Conservation (phyloP, 2,797 vertebrate genomes). For the Fundulus diaphanus region DNA sequence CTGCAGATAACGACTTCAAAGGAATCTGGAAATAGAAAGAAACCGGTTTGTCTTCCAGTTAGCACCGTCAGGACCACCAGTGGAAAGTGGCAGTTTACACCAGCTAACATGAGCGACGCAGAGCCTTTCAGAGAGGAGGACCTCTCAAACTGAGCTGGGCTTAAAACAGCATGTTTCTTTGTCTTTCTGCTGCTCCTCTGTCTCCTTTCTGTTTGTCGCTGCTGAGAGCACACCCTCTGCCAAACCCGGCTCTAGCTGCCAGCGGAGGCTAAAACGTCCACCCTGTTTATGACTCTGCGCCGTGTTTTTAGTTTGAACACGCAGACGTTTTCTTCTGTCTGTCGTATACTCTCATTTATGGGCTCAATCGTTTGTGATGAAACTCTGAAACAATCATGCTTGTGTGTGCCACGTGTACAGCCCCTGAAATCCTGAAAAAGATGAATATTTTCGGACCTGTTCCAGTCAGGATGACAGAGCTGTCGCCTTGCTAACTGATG, state of each 20-base stretch:
- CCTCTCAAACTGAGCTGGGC: conserved; percentile 22
- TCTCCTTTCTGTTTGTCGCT: conserved; percentile 8
- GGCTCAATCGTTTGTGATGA: conserved; percentile 50
- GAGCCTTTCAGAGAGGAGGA: conserved; percentile 21
- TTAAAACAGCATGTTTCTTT: not conserved
- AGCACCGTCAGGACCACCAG: conserved; percentile 49
- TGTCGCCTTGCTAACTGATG: conserved; percentile 53
- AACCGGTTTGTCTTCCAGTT: conserved; percentile 69
- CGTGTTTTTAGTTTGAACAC: conserved; percentile 31
- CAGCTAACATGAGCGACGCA: not conserved
- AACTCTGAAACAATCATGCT: conserved; percentile 34
- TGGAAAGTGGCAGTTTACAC: conserved; percentile 50
- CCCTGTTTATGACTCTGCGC: conserved; percentile 18
- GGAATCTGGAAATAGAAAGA: conserved; percentile 16
- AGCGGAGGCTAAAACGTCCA: conserved; percentile 11
- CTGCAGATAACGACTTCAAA: conserved; percentile 21
- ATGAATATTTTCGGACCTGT: conserved; percentile 76
- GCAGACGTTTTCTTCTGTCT: conserved; percentile 18
- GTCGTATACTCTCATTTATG: conserved; percentile 34
- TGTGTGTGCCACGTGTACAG: conserved; percentile 64
- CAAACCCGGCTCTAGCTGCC: conserved; percentile 54
- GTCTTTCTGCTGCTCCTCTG: conserved; percentile 4
- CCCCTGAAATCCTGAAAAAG: conserved; percentile 57
- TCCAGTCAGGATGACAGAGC: conserved; percentile 47
- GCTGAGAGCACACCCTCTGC: conserved; percentile 19